These are phyloP conservation scores for Coregonus sp. DNA, from an alignment of 2,797 vertebrate genomes.

Conservation along the genomic window DNA sequence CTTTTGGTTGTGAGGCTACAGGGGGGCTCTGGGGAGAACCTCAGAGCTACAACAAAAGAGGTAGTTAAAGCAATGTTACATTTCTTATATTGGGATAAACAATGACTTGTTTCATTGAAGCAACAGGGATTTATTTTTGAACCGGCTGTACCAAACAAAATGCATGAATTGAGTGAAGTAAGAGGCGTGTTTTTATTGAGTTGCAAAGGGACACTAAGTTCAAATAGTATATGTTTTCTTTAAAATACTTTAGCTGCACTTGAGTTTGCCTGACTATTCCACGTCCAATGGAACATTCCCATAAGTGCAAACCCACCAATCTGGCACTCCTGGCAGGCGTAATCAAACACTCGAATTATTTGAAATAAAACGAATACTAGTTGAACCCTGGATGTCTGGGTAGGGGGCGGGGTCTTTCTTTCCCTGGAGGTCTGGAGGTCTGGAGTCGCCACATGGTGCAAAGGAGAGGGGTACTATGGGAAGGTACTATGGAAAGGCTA, in stretches of 20 bases:
- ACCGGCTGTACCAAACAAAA: neutral
- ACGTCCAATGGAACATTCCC: neutral
- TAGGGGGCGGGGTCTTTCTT: neutral
- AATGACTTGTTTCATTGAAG: neutral
- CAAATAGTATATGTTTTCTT: neutral
- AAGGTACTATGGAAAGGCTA: constrained; percentile 8
- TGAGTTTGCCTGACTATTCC: neutral
- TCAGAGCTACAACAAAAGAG: neutral
- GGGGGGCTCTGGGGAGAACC: neutral
- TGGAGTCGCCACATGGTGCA: constrained; percentile 17
- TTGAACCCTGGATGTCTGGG: neutral
- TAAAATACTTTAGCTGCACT: neutral
- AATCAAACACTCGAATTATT: no score
- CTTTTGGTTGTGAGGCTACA: neutral
- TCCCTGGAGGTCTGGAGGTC: neutral
- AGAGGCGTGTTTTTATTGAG: no score
- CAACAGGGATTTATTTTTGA: neutral
- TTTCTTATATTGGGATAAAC: neutral
- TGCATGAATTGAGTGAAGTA: neutral
- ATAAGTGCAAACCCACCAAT: neutral
- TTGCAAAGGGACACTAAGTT: neutral
- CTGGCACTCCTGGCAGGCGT: neutral
- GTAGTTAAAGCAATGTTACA: neutral
- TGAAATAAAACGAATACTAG: neutral
- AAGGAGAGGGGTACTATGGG: constrained; percentile 8